phyloP scores from a whole-genome alignment of 2,113 vertebrate genomes.

The Megalops atlanticus region DNA sequence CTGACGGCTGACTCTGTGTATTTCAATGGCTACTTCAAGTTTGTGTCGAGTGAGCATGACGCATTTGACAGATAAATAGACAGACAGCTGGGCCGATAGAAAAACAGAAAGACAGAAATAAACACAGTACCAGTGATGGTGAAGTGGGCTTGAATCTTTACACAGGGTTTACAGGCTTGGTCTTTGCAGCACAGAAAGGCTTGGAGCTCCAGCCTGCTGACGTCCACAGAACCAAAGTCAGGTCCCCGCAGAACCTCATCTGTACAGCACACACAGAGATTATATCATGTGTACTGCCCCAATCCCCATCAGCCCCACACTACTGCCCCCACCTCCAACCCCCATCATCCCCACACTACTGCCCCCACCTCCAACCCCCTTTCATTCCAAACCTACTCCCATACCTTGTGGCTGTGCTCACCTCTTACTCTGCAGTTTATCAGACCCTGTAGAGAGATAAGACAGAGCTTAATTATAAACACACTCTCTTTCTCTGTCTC shows the following conservation, averaged over 20 bases:
- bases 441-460: slow-evolving; percentile 45
- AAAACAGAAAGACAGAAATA: background rate
- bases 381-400: no score
- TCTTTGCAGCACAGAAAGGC: slow-evolving; percentile 68
- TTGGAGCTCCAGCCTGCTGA: slow-evolving; percentile 47
- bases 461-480: background rate
- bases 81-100: background rate
- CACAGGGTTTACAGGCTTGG: slow-evolving; percentile 66
- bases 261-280: background rate
- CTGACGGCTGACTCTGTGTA: no score
- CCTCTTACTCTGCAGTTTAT: slow-evolving; percentile 52
- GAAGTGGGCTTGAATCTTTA: slow-evolving; percentile 57
- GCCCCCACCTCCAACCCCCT: no score
- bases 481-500: slow-evolving; percentile 5
- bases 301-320: no score
- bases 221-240: slow-evolving; percentile 29
- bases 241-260: background rate
- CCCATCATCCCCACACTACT: no score
- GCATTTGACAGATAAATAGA: background rate
- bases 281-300: background rate
- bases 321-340: background rate
- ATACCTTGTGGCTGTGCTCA: no score
- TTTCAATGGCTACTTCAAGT: no score
- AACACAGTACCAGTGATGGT: background rate
- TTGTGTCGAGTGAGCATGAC: no score